phyloP scores from a whole-genome alignment of 2,888 invertebrate genomes.

The Tetragnatha montana region DNA sequence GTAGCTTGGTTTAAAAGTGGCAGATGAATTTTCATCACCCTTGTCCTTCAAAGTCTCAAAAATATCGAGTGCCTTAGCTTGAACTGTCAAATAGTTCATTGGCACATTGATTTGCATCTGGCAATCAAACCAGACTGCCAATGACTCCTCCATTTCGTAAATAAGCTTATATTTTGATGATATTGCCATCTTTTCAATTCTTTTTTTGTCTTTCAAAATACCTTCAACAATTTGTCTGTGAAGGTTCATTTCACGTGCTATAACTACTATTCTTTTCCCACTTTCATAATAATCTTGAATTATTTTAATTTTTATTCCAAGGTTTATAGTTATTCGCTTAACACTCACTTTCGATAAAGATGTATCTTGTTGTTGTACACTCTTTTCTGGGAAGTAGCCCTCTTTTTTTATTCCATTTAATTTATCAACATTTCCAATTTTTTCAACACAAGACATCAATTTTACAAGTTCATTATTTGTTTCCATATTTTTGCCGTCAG shows the following conservation, averaged over 20 bases:
- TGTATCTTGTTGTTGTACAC: too few species aligned
- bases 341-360: too few species aligned
- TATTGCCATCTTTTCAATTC: neutral
- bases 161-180: constrained; percentile 17
- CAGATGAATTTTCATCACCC: neutral
- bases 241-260: neutral
- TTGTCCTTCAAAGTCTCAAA: constrained; percentile 31
- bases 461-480: too few species aligned
- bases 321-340: neutral
- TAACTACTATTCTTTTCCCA: neutral
- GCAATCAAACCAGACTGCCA: constrained; percentile 64
- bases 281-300: constrained; percentile 4
- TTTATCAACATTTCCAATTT: too few species aligned
- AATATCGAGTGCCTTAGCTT: neutral
- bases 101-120: constrained; percentile 22
- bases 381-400: too few species aligned
- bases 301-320: constrained; percentile 19
- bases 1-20: constrained; percentile 13
- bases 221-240: neutral
- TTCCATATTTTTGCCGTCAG: too few species aligned
- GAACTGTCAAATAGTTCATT: neutral
- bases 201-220: neutral
- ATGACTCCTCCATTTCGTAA: constrained; percentile 23
- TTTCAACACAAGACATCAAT: too few species aligned
- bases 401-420: too few species aligned